Evolutionary conservation across 2,888 invertebrate genomes (phyloP), one percentile per base, ranked within the genome.

Genomic region (Dendrolimus pini): DNA sequence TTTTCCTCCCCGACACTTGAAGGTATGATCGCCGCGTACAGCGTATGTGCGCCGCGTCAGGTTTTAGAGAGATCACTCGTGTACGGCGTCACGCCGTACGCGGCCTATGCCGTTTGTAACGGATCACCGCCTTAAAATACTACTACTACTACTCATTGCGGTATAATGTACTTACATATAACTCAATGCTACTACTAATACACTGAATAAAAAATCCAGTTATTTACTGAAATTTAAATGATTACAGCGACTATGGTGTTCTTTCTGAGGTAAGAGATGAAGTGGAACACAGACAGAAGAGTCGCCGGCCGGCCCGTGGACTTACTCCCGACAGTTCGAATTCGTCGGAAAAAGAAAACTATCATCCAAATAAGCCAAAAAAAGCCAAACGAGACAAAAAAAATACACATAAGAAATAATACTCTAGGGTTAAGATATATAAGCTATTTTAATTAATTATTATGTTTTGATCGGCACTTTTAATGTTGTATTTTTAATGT

Each of bases 321-420:
- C 58, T 63, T 9, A 85, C 87, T 1, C 85, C 88, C 0, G 75
- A 74, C 53, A 89, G 89, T 65, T 82, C 80, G 1, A 81, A 89
- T 66, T 90, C 89, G 10, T 89, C 89, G 1, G 87, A 89, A 53
- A 89, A 89, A 68, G 89, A 90, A 70, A 90, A 90, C 65, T 78
- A 72, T 61, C 83, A 89, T 67, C 89, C 89, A 10, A 88, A 89
- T 58, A 78, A 75, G 69, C 64, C 61, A 53, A 85, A 78, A 64
- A 80, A 62, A 60, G 12, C 59, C 53, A 60, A 57, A 61, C 60
- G 60, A 58, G 75, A 75, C 64, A 77, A 78, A 66, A 71, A 70
- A 62, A 30, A 30, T 30, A 30, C 30, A 6, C 56, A 58, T 60
- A 62, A 62, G 12, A 80, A 78, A 64, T 71, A 75, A 63, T 71